Conservation (phyloP, 2,888 invertebrate genomes). For the Zaprionus lineosus region DNA sequence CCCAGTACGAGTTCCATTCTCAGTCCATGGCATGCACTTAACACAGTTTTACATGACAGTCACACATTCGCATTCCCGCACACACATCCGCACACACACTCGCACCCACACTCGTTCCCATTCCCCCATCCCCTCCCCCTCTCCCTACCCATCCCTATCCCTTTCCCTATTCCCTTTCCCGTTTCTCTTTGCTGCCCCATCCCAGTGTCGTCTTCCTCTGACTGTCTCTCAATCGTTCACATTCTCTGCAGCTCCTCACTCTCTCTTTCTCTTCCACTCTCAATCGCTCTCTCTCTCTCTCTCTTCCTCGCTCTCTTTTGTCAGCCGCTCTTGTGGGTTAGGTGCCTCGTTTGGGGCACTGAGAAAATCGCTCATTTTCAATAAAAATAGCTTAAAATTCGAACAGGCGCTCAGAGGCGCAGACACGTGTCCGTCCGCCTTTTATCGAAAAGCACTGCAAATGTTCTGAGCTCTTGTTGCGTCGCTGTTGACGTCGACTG, state of each 20-base stretch:
- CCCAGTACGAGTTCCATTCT: too few relatives aligned
- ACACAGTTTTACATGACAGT: constrained; percentile 58
- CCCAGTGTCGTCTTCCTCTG: not conserved
- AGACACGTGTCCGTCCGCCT: constrained; percentile 15
- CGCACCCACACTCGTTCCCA: not conserved
- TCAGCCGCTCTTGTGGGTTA: constrained; percentile 33
- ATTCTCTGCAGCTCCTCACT: too few relatives aligned
- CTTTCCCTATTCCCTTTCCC: constrained; percentile 4
- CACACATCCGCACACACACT: not conserved
- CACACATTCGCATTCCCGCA: not conserved
- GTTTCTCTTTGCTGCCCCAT: not conserved
- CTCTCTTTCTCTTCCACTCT: too few relatives aligned
- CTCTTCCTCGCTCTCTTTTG: constrained; percentile 20
- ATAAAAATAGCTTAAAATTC: constrained; percentile 78
- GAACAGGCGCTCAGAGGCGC: constrained; percentile 69
- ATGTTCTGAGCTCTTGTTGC: constrained; percentile 20
- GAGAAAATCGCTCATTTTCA: constrained; percentile 75
- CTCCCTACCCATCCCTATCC: not conserved
- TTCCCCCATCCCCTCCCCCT: not conserved
- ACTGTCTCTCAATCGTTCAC: constrained; percentile 12
- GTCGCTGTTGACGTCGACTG: not conserved
- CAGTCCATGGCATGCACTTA: constrained; percentile 58
- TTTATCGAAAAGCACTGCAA: constrained; percentile 36
- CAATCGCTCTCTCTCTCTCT: constrained; percentile 3
- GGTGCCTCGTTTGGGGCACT: constrained; percentile 43